Evolutionary conservation across 2,797 vertebrate species (phyloP).

Genomic region (Spizella passerina): DNA sequence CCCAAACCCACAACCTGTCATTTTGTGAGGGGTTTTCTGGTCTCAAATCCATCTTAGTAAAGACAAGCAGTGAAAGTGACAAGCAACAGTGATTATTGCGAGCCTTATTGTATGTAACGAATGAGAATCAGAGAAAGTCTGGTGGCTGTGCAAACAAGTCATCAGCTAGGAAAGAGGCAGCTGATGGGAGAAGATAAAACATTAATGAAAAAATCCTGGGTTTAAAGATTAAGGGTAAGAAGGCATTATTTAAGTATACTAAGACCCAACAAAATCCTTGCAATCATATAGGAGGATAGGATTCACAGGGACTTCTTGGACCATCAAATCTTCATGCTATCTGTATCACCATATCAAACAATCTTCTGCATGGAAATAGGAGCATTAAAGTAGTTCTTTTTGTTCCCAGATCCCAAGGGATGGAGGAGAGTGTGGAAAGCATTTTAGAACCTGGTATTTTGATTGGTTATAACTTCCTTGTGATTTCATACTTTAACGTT

Average conservation of each 20-base stretch:
- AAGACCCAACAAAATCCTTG: conserved; percentile 3
- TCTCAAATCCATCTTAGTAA: not conserved
- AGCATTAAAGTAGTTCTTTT: not conserved
- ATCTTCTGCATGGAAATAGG: not conserved
- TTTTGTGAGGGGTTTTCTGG: not conserved
- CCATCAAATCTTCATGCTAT: not conserved
- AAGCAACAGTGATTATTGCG: not conserved
- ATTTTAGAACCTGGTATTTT: not conserved
- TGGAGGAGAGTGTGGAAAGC: not conserved
- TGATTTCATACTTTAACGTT: not conserved
- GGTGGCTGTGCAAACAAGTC: not conserved
- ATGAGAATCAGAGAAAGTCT: not conserved
- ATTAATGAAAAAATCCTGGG: not conserved
- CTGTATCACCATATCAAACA: not conserved
- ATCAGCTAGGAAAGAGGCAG: not conserved
- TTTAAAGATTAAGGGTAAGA: conserved; percentile 45
- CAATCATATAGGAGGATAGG: not conserved
- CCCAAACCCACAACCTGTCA: not conserved
- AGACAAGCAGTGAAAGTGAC: not conserved
- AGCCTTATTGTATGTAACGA: not conserved
- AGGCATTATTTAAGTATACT: not conserved
- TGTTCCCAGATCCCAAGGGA: not conserved
- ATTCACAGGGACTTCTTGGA: not conserved
- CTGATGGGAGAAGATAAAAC: conserved; percentile 19
- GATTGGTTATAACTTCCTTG: not conserved